These are phyloP conservation scores for Catharus minimus DNA, from an alignment of 2,113 vertebrate genomes.

Conservation along the genomic window DNA sequence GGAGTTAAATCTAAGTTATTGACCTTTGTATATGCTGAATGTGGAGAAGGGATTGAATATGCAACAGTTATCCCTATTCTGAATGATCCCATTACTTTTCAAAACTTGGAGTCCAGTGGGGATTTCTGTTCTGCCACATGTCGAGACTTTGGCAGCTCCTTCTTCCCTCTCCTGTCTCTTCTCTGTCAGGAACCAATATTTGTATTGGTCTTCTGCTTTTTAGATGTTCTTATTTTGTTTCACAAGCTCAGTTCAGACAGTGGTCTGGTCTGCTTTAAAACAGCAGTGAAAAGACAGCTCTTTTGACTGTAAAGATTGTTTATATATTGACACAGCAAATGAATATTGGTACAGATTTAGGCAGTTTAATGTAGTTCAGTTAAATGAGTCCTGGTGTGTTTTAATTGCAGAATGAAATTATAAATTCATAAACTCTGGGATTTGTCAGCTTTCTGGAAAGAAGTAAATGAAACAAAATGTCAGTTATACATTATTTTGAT, in stretches of 20 bases:
- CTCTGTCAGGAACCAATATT: background rate
- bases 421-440: background rate
- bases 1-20: background rate
- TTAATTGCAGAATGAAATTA: background rate
- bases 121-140: background rate
- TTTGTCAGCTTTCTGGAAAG: background rate
- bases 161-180: background rate
- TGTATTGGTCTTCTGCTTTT: background rate
- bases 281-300: background rate
- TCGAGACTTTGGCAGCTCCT: background rate
- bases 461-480: background rate
- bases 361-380: background rate
- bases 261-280: background rate
- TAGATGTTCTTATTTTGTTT: background rate
- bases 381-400: background rate
- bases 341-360: background rate
- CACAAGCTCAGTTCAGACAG: background rate
- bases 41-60: background rate
- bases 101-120: background rate
- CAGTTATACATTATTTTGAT: background rate
- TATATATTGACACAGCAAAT: fast-evolving
- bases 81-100: background rate
- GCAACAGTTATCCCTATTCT: background rate
- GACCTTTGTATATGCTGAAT: background rate
- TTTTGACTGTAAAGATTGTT: background rate